These are phyloP conservation scores for Drosophila subsilvestris DNA, from an alignment of 2,888 invertebrate species.

Conservation along the genomic window DNA sequence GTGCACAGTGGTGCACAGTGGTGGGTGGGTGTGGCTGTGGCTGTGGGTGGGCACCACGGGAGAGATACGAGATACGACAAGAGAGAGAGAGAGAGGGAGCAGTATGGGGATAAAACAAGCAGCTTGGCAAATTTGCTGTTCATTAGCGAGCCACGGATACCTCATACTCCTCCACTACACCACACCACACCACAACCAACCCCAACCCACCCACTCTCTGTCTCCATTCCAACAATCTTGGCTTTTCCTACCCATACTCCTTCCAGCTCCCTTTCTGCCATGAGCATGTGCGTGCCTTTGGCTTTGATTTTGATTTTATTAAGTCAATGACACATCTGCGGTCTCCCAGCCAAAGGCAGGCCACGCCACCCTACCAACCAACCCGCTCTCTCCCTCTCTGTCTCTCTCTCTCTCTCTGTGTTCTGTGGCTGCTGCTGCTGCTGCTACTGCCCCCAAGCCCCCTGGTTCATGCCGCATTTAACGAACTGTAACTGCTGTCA, in stretches of 20 bases:
- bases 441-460: neutral
- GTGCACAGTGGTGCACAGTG: neutral
- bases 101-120: constrained; percentile 7
- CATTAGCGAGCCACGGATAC: constrained; percentile 61
- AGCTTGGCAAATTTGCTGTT: constrained; percentile 70
- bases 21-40: neutral
- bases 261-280: constrained; percentile 19
- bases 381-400: neutral
- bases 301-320: constrained; percentile 81
- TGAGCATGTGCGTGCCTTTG: constrained; percentile 69
- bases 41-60: neutral
- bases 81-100: constrained; percentile 6
- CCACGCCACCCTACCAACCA: neutral
- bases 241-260: neutral
- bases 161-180: constrained; percentile 25
- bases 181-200: neutral
- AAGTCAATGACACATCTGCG: constrained; percentile 80
- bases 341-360: constrained; percentile 44
- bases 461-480: constrained; percentile 65
- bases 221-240: neutral
- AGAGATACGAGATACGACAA: neutral
- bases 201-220: neutral
- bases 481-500: constrained; percentile 82
- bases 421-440: neutral
- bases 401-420: neutral